Evolutionary conservation across 2,113 vertebrate species (phyloP).

Genomic region (Oreochromis spilurus): DNA sequence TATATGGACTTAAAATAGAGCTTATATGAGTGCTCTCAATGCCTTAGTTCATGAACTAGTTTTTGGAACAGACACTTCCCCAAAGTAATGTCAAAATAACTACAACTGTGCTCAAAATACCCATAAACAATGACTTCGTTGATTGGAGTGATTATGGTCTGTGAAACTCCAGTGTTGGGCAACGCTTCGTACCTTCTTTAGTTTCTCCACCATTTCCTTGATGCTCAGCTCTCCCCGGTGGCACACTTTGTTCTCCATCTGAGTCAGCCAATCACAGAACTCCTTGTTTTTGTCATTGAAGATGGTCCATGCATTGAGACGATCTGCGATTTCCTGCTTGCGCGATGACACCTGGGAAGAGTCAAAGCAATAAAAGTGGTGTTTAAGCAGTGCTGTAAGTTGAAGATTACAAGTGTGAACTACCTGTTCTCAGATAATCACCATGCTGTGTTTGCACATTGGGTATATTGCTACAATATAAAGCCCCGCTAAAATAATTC

Average conservation of each 20-base stretch:
- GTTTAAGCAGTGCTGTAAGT: neutral
- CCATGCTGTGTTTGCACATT: neutral
- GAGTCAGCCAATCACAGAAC: constrained; percentile 89
- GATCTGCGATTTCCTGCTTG: constrained; percentile 86
- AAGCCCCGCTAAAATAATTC: neutral
- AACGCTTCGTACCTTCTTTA: constrained; percentile 82
- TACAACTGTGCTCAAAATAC: neutral
- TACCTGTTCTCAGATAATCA: neutral
- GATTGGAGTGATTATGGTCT: neutral
- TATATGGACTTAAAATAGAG: constrained; percentile 15
- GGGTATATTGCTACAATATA: neutral
- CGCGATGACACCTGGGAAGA: constrained; percentile 79
- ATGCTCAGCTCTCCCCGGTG: constrained; percentile 83
- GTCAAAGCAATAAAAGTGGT: neutral
- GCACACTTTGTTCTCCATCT: constrained; percentile 89
- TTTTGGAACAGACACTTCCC: neutral
- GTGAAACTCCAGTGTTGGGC: neutral
- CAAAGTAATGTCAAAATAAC: neutral
- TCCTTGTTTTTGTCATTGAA: constrained; percentile 93
- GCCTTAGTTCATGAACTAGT: neutral
- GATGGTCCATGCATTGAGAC: constrained; percentile 86
- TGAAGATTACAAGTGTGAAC: neutral
- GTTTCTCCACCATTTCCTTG: constrained; percentile 92
- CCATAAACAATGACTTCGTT: neutral
- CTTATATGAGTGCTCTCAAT: neutral